Evolutionary conservation across 2,888 invertebrate genomes (phyloP).

Genomic region (Dysmachus trigonus): DNA sequence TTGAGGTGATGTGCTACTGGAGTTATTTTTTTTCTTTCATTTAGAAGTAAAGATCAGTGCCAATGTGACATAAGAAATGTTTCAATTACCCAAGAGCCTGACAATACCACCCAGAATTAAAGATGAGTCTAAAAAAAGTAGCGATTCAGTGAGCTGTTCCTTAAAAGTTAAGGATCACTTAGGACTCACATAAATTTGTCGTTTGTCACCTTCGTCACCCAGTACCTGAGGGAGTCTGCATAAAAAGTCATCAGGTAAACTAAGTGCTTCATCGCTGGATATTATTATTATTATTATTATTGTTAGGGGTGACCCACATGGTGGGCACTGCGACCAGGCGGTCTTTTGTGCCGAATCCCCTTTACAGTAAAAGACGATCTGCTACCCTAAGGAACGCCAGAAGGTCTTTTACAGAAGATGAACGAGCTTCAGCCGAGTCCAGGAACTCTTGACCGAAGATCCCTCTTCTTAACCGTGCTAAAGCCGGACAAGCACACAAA

Average conservation of each 20-base stretch:
- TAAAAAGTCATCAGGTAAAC: conserved; percentile 12
- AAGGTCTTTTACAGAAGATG: too few species aligned
- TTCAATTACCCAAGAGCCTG: background rate
- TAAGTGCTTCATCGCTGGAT: conserved; percentile 14
- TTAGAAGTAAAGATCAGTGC: background rate
- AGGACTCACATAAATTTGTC: background rate
- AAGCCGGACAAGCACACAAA: too few species aligned
- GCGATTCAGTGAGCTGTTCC: background rate
- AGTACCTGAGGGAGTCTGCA: background rate
- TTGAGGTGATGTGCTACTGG: background rate
- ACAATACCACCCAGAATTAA: conserved; percentile 8
- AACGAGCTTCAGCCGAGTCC: too few species aligned
- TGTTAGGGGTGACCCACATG: too few species aligned
- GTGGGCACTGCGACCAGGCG: too few species aligned
- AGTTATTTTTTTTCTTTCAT: background rate
- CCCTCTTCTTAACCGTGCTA: too few species aligned
- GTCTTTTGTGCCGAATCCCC: too few species aligned
- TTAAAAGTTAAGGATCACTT: background rate
- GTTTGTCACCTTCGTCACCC: conserved; percentile 2
- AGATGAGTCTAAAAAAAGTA: background rate
- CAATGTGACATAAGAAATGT: background rate
- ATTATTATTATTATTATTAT: too few species aligned
- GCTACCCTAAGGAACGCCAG: too few species aligned
- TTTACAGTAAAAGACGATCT: too few species aligned
- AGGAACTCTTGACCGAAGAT: too few species aligned